These are phyloP conservation scores for Drosophila leontia DNA, from an alignment of 1,140 invertebrate species.

Conservation along the genomic window DNA sequence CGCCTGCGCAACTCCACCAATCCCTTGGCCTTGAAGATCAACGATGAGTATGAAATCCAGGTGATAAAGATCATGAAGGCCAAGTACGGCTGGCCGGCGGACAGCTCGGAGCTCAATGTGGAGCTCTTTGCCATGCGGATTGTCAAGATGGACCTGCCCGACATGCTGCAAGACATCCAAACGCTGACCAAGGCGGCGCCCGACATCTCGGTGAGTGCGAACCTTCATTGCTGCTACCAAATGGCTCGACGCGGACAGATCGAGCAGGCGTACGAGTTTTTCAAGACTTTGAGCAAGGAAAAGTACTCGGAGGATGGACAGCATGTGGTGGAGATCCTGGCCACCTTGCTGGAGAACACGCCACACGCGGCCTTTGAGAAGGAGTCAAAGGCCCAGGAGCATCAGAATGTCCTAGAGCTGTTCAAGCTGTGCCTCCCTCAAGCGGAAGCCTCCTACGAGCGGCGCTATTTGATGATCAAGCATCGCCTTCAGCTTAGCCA, in stretches of 20 bases:
- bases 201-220: constrained; percentile 58
- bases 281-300: constrained; percentile 52
- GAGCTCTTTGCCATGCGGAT: constrained; percentile 78
- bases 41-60: constrained; percentile 79
- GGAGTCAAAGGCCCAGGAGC: constrained; percentile 48
- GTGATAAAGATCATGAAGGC: constrained; percentile 83
- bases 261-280: constrained; percentile 72
- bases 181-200: constrained; percentile 71
- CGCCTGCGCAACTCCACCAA: constrained; percentile 76
- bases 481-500: constrained; percentile 59
- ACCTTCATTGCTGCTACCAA: constrained; percentile 79
- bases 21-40: constrained; percentile 75
- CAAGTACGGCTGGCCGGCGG: constrained; percentile 82
- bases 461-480: constrained; percentile 62
- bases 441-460: constrained; percentile 31
- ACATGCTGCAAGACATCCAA: constrained; percentile 79
- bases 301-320: constrained; percentile 41
- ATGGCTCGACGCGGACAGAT: constrained; percentile 71
- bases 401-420: constrained; percentile 65
- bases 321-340: constrained; percentile 62
- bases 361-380: constrained; percentile 17
- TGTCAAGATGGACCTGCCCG: constrained; percentile 74
- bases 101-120: constrained; percentile 70
- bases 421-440: constrained; percentile 67
- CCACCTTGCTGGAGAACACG: constrained; percentile 57